These are phyloP conservation scores for Cheirogaleus major DNA, from an alignment of 2,797 vertebrate genomes.

Conservation along the genomic window DNA sequence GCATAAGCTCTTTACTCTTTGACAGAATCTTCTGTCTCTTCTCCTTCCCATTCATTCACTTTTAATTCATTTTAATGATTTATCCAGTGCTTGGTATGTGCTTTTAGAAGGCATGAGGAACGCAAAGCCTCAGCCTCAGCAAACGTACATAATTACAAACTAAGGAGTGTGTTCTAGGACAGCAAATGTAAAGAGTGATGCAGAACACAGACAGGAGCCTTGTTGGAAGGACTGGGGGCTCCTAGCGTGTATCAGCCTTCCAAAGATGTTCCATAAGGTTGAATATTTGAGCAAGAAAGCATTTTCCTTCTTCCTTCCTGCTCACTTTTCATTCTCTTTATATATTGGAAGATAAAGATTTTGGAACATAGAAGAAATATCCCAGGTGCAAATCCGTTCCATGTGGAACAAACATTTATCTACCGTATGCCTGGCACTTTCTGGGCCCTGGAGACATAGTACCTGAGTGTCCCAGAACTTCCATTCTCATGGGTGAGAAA, in stretches of 20 bases:
- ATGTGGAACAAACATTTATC: not conserved
- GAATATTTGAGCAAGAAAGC: not conserved
- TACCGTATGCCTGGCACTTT: not conserved
- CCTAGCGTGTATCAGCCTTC: not conserved
- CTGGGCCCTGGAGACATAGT: not conserved
- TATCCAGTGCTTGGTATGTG: not conserved
- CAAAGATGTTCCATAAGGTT: not conserved
- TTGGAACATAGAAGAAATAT: not conserved
- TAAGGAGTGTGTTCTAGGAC: rapidly evolving
- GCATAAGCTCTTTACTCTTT: not conserved
- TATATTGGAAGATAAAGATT: not conserved
- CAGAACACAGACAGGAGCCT: not conserved
- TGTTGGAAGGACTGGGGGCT: rapidly evolving
- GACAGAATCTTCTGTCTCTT: not conserved
- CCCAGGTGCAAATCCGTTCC: not conserved
- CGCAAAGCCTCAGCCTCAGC: not conserved
- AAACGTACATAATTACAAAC: not conserved
- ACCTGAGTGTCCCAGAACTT: not conserved
- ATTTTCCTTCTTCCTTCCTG: not conserved
- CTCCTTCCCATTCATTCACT: not conserved
- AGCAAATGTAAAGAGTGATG: too few species aligned
- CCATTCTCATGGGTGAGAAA: not conserved
- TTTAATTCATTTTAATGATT: not conserved
- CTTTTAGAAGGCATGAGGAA: not conserved
- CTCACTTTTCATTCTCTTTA: not conserved